These are phyloP conservation scores for Todiramphus chloris DNA, from an alignment of 2,113 vertebrate genomes.

Conservation along the genomic window DNA sequence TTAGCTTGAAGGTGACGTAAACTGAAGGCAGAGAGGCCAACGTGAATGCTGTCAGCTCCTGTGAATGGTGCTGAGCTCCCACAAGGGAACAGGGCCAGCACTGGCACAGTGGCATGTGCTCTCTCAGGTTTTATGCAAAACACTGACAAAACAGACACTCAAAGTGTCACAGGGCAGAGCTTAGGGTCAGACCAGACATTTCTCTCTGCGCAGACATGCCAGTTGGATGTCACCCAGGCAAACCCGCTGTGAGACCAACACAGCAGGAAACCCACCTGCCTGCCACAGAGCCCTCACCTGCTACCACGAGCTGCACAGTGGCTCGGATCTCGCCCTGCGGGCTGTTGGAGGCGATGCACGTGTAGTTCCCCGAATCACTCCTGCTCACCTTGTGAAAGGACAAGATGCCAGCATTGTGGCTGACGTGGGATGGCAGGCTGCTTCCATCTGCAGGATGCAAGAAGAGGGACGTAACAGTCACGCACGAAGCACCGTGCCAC, in stretches of 20 bases:
- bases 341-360: constrained; percentile 90
- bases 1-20: constrained; percentile 88
- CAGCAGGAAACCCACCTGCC: neutral
- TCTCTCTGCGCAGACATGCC: neutral
- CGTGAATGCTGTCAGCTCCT: accelerated
- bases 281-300: constrained; percentile 74
- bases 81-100: neutral
- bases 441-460: constrained; percentile 82
- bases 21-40: constrained; percentile 70
- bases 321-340: constrained; percentile 93
- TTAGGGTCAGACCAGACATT: accelerated
- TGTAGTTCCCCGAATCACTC: constrained; percentile 90
- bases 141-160: neutral
- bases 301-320: constrained; percentile 87
- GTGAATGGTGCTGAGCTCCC: neutral
- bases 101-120: neutral
- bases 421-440: constrained; percentile 82
- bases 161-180: neutral
- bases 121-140: neutral
- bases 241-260: neutral
- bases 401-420: constrained; percentile 83
- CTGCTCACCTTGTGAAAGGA: constrained; percentile 89
- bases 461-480: neutral
- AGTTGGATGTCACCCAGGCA: neutral
- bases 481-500: accelerated